Evolutionary conservation across 1,140 invertebrate species (phyloP).

Genomic region (Drosophila repletoides): DNA sequence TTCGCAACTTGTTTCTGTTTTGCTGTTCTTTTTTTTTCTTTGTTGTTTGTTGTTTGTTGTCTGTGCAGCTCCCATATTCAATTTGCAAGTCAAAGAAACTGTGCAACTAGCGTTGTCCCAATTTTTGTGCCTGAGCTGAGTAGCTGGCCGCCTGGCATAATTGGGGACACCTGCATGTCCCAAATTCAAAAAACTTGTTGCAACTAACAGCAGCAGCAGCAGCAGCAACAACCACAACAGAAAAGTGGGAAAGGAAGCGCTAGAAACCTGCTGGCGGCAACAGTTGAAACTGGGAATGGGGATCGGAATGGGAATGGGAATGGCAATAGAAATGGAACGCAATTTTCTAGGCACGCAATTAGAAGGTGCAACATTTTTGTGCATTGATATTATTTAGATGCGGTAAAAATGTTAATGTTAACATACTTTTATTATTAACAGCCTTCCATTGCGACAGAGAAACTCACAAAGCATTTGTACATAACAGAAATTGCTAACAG

Average conservation of each 20-base stretch:
- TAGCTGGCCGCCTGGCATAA: constrained; percentile 46
- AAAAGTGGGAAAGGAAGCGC: constrained; percentile 11
- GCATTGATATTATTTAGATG: not conserved
- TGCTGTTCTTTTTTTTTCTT: too few species aligned
- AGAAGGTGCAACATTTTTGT: constrained; percentile 13
- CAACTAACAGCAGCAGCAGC: constrained; percentile 13
- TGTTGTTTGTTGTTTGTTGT: too few species aligned
- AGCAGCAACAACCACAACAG: not conserved
- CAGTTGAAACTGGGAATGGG: constrained; percentile 3
- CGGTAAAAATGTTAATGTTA: not conserved
- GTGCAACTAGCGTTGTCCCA: constrained; percentile 66
- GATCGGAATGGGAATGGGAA: constrained; percentile 1
- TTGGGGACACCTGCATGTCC: constrained; percentile 79
- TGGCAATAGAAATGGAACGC: constrained; percentile 44
- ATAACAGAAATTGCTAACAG: too few species aligned
- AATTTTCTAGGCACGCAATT: constrained; percentile 43
- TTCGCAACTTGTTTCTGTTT: constrained; percentile 62
- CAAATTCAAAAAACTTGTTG: constrained; percentile 71
- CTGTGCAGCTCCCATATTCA: constrained; percentile 36
- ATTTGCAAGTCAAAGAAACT: constrained; percentile 64
- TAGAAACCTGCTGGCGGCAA: constrained; percentile 11
- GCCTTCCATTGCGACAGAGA: too few species aligned
- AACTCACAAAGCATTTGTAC: not conserved
- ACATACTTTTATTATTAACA: not conserved
- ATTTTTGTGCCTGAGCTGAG: constrained; percentile 36